Evolutionary conservation across 1,140 invertebrate genomes (phyloP), one percentile per base, ranked within the genome.

Genomic region (Zaprionus camerounensis): DNA sequence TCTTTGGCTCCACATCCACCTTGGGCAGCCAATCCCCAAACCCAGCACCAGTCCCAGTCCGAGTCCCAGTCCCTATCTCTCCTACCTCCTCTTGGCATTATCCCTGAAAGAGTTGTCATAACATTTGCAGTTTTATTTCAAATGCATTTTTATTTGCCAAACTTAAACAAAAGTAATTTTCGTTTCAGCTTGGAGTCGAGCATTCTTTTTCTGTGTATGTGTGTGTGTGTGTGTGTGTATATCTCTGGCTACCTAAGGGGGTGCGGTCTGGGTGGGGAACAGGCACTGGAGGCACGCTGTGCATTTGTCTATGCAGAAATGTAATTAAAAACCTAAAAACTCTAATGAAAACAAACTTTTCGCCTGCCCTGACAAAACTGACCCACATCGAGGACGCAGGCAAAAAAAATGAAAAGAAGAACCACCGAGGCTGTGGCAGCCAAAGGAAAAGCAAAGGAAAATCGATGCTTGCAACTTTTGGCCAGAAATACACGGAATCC

Each of bases 241-340:
- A 68, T 41, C 12, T 20, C 20, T 6, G 36, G 24, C 17, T 34
- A 41, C n/a, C 20, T 15, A 51, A 31, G 58, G 62, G 64, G 63
- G 57, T 68, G 75, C 51, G 63, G 62, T 61, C 63, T 22, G 46
- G 20, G 5, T 5, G 22, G 20, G 46, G 0, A 1, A 1, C 20
- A 11, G 22, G 56, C 59, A 31, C 59, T 64, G 62, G 51, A 38
- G 41, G 31, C 61, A 53, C 57, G 51, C 55, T 58, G 57, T 12
- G 63, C 59, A 67, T 72, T 73, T 78, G 66, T 58, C 61, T 83
- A 74, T 80, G 76, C 78, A 78, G 62, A 67, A 79, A 73, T 81
- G 76, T 88, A 88, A 90, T 88, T 88, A 88, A 81, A 78, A 90
- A 73, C 65, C 68, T 49, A 61, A 78, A 87, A 73, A 69, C 53